Evolutionary conservation across 2,797 vertebrate species (phyloP).

Genomic region (Xiphorhynchus erythropygius): DNA sequence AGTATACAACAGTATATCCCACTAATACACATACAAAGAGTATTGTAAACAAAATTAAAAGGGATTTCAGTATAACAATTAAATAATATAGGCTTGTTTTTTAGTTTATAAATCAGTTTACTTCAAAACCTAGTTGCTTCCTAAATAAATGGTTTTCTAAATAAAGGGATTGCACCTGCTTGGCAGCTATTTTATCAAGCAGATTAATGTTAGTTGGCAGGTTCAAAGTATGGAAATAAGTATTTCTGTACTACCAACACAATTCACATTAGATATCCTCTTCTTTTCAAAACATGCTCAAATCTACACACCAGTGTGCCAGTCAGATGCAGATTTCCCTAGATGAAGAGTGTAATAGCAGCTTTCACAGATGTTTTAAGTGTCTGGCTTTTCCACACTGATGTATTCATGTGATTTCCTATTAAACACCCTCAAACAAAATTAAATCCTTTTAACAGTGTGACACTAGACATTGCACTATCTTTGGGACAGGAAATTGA

Average conservation of each 20-base stretch:
- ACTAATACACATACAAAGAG: neutral
- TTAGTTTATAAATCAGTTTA: neutral
- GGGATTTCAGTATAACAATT: neutral
- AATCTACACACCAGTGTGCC: neutral
- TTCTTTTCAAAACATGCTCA: neutral
- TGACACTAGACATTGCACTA: neutral
- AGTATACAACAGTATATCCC: neutral
- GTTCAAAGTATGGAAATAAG: neutral
- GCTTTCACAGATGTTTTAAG: neutral
- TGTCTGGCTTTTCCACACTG: neutral
- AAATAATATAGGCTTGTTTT: neutral
- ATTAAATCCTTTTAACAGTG: neutral
- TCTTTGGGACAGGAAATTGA: constrained; percentile 22
- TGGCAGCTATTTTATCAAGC: neutral
- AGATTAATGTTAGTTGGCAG: neutral
- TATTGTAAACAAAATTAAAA: neutral
- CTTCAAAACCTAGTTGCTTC: neutral
- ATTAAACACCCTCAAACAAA: neutral
- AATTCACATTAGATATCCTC: neutral
- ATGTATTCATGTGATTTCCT: neutral
- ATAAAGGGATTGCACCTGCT: neutral
- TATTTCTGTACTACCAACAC: neutral
- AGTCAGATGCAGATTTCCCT: neutral
- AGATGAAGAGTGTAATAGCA: neutral
- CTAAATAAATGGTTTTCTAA: too few species aligned